Evolutionary conservation across 2,888 invertebrate species (phyloP).

Genomic region (Eilema caniola): DNA sequence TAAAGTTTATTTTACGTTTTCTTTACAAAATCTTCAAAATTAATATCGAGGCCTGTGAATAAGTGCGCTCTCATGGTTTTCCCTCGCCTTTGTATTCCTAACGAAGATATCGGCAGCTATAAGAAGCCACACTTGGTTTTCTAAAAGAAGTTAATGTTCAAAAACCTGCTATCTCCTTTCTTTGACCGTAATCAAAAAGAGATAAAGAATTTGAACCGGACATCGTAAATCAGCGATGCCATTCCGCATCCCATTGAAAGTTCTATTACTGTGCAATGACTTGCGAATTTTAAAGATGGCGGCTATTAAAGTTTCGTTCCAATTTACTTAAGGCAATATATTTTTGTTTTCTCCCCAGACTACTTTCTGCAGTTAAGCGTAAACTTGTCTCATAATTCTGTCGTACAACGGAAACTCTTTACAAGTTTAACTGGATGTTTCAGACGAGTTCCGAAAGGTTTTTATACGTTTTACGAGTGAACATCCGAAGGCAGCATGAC

Average conservation of each 20-base stretch:
- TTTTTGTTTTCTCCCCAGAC: slow-evolving; percentile 60
- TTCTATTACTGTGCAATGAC: slow-evolving; percentile 32
- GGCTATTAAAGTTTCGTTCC: slow-evolving; percentile 36
- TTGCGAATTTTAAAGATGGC: slow-evolving; percentile 38
- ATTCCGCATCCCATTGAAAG: slow-evolving; percentile 21
- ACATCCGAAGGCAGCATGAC: slow-evolving; percentile 45
- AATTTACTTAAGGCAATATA: slow-evolving; percentile 52
- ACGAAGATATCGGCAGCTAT: background rate
- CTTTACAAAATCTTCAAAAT: background rate
- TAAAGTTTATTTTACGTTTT: too few relatives aligned
- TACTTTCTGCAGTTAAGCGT: slow-evolving; percentile 57
- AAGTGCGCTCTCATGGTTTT: background rate
- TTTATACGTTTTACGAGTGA: slow-evolving; percentile 66
- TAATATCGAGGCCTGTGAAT: background rate
- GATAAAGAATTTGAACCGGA: slow-evolving; percentile 14
- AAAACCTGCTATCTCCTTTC: background rate
- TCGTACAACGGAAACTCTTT: slow-evolving; percentile 70
- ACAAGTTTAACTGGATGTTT: slow-evolving; percentile 74
- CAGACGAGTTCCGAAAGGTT: slow-evolving; percentile 63
- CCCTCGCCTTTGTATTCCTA: background rate
- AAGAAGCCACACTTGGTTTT: background rate
- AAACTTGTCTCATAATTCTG: slow-evolving; percentile 78
- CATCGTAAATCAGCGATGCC: slow-evolving; percentile 24
- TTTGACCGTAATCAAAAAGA: background rate
- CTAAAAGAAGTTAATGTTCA: background rate